Base-by-base conservation (phyloP, 2,888 invertebrate genomes). In the Ectropis crepuscularia region DNA sequence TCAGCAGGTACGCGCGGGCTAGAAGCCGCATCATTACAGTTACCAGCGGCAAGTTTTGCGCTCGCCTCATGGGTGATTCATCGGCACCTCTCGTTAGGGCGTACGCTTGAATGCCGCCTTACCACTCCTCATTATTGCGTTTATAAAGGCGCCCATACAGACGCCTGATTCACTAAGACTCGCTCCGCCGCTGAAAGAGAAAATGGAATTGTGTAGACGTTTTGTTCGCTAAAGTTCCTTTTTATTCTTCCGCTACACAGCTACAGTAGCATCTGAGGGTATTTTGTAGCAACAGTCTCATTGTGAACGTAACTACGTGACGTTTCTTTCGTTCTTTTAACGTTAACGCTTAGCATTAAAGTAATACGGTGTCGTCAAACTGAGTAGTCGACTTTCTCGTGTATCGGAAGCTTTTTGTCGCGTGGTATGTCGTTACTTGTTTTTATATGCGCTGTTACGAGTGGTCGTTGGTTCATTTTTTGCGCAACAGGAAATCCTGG, bases 121-220 rank as follows among this genome's bases (percentile, higher is more conserved):
- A 86, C 86, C 86, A 88, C 89, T 91, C 79, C 91, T 91, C 90
- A 90, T 92, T 92, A 92, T 92, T 91, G 90, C 91, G 90, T 91
- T 91, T 91, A 92, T 92, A 91, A 92, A 92, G 83, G 89, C 89
- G 80, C 77, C 88, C 82, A 90, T 91, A 90, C 83, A 91, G 83
- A 82, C 81, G 77, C 81, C 80, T 86, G 89, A 89, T 90, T 89
- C 88, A 90, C 89, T 88, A 90, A 90, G 88, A 86, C 86, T 80
- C 82, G 86, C 86, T 83, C 78, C 76, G 84, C 81, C 80, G 80
- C 82, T 90, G 89, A 90, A 91, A 92, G 88, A 88, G 88, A 89
- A 92, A 92, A 91, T 88, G 89, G 90, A 83, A 90, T 90, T 91
- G 90, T 92, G 90, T 85, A 85, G 81, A 83, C 83, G 86, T 87